Evolutionary conservation across 2,797 vertebrate genomes (phyloP).

Genomic region (Amphiprion clarkii): DNA sequence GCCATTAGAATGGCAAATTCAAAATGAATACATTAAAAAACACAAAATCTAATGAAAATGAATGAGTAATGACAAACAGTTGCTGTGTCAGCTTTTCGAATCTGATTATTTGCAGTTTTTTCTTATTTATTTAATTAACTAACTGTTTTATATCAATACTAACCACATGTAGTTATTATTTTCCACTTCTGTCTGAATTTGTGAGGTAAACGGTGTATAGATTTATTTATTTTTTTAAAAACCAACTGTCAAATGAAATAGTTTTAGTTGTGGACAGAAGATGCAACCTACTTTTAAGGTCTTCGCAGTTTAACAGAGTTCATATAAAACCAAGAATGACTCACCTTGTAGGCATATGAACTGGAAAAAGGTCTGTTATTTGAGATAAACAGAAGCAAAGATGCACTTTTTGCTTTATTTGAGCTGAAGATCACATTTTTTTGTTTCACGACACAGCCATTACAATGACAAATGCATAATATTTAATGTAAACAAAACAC

Average conservation of each 20-base stretch:
- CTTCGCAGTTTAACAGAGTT: constrained; percentile 40
- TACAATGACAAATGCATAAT: not conserved
- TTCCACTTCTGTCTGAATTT: not conserved
- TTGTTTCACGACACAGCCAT: not conserved
- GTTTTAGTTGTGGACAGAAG: not conserved
- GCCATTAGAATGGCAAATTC: not conserved
- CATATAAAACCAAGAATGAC: constrained; percentile 26
- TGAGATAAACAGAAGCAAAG: constrained; percentile 7
- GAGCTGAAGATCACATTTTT: not conserved
- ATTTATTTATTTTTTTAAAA: too few relatives aligned
- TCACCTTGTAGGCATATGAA: constrained; percentile 2
- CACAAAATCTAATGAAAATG: not conserved
- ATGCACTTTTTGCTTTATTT: not conserved
- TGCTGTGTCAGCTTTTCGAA: too few relatives aligned
- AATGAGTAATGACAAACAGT: too few relatives aligned
- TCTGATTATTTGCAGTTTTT: too few relatives aligned
- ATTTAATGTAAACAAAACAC: not conserved
- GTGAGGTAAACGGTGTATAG: too few relatives aligned
- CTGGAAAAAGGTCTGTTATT: constrained; percentile 5
- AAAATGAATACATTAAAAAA: not conserved
- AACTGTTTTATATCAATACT: too few relatives aligned
- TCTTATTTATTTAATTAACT: too few relatives aligned
- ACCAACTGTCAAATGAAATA: too few relatives aligned
- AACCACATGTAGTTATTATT: not conserved
- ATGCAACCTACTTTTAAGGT: constrained; percentile 24